Base-by-base conservation (phyloP, 2,888 invertebrate species). In the Sminthurides aquaticus region DNA sequence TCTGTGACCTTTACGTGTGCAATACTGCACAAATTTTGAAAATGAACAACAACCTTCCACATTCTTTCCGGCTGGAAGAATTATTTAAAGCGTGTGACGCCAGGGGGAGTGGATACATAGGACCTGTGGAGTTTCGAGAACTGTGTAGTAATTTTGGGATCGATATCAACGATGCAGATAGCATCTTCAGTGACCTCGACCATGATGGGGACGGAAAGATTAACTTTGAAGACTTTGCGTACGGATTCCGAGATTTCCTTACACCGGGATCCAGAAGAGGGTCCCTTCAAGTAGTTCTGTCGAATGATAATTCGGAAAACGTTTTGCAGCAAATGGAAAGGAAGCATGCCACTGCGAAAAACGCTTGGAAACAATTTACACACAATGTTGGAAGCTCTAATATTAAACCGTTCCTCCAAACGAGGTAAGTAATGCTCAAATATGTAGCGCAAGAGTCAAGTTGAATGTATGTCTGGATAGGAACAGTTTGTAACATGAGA, bases 141-240 rank as follows among this genome's bases (percentile, higher is more conserved):
- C 75, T 82, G n/a, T 82, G 82, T 72, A 75, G 77, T 18, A 79
- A 80, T 28, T 78, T 82, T 61, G 79, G 79, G 3, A 78, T 80
- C 26, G 62, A 71, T 0, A 62, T 70, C 0, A 75, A 76, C 1
- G 82, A 82, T 66, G 77, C 82, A 0, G 77, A 79, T 64, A 78
- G 78, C 27, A 80, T 83, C 57, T 83, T 83, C 73, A 72, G 74
- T 5, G 80, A 82, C 70, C 76, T 83, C 61, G 83, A 83, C 72
- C 78, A 78, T 62, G 82, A 83, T 71, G 79, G 80, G 2, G 82
- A 83, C 73, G 83, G 82, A 0, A 74, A 78, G 62, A 82, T 83
- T 66, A 80, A 80, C 67, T 79, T 81, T 63, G 78, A 79, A 1
- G 83, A 83, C 74, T 83, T 83, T 72, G 78, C 79, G 2, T 76